phyloP scores from a whole-genome alignment of 1,140 invertebrate genomes.

The Wasmannia auropunctata region DNA sequence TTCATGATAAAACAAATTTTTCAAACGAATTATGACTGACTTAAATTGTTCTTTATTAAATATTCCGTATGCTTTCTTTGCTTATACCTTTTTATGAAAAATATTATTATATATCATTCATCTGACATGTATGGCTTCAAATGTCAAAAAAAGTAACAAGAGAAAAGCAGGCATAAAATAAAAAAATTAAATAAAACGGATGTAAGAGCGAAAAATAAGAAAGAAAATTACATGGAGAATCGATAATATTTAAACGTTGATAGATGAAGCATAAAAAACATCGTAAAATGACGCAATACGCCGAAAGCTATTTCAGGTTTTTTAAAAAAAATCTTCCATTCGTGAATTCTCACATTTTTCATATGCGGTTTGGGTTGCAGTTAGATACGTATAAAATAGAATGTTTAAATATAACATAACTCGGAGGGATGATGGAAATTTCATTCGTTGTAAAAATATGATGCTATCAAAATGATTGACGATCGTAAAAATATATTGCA shows the following conservation, averaged over 20 bases:
- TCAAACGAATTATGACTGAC: neutral
- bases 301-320: neutral
- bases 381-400: constrained; percentile 12
- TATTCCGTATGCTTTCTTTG: neutral
- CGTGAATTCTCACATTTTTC: constrained; percentile 46
- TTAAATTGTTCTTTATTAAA: neutral
- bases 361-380: neutral
- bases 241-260: neutral
- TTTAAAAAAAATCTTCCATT: neutral
- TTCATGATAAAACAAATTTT: neutral
- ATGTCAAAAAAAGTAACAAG: neutral
- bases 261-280: constrained; percentile 16
- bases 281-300: neutral
- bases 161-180: neutral
- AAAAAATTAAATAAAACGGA: neutral
- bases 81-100: neutral
- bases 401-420: neutral
- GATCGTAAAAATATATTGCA: neutral
- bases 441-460: constrained; percentile 12
- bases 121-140: neutral
- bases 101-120: neutral
- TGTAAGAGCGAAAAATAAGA: neutral
- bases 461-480: constrained; percentile 7
- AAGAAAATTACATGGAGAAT: neutral
- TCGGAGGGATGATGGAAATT: neutral